phyloP scores from a whole-genome alignment of 2,888 invertebrate genomes.

The Blomia tropicalis region DNA sequence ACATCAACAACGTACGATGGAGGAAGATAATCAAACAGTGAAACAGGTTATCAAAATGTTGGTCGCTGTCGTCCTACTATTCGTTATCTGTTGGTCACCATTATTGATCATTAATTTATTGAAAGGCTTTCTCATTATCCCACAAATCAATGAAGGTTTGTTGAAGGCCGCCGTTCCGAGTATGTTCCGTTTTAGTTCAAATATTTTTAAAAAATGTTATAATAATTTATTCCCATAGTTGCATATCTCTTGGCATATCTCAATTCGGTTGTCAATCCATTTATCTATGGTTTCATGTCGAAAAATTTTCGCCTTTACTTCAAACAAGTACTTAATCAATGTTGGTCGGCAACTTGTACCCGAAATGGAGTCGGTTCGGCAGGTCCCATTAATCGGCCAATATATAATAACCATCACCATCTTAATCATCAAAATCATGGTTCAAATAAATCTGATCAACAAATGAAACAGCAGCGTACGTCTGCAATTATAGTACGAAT shows the following conservation, averaged over 20 bases:
- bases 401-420: too few species aligned
- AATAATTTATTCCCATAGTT: too few species aligned
- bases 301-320: slow-evolving; percentile 46
- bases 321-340: slow-evolving; percentile 27
- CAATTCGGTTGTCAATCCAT: slow-evolving; percentile 56
- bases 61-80: slow-evolving; percentile 50
- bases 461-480: neutral
- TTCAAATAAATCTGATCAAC: neutral
- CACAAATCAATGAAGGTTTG: slow-evolving; percentile 40
- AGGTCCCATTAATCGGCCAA: slow-evolving; percentile 15
- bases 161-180: slow-evolving; percentile 46
- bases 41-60: slow-evolving; percentile 50
- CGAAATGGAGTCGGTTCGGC: slow-evolving; percentile 12
- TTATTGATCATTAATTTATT: slow-evolving; percentile 49
- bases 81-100: slow-evolving; percentile 53
- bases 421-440: slow-evolving; percentile 17
- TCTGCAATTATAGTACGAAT: neutral
- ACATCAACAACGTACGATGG: slow-evolving; percentile 19
- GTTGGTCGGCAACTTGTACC: neutral
- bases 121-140: slow-evolving; percentile 45
- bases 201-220: too few species aligned
- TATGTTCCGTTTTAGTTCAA: neutral
- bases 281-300: slow-evolving; percentile 58
- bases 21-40: slow-evolving; percentile 35
- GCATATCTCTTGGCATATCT: slow-evolving; percentile 52